Evolutionary conservation across 1,140 invertebrate species (phyloP), one percentile per base, ranked within the genome.

Genomic region (Drusus annulatus): DNA sequence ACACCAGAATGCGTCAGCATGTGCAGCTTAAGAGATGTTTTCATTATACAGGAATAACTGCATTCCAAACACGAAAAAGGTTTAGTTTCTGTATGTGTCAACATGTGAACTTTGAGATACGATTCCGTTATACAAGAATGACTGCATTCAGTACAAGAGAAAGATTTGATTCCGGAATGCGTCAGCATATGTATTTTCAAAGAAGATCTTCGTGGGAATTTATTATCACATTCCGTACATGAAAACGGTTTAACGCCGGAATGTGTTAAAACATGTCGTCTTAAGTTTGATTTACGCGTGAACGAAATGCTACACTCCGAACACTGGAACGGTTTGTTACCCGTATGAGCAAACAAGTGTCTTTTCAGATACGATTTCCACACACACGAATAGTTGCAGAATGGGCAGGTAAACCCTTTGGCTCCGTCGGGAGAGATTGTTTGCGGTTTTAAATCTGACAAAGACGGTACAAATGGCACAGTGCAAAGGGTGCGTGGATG

Each of bases 311-410:
- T 19, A 28, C 63, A 68, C 0, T 45, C 36, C 5, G 21, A 17
- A 25, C 63, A 68, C n/a, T 21, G 17, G 25, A 25, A 68, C 10
- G 63, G 63, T 68, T 68, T 68, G 6, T 68, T 28, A 1, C n/a
- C 63, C 1, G 17, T 60, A 7, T 60, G 56, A 6, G 17, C 17
- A 16, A 60, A 21, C 15, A 60, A 21, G 15, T 60, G 56, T n/a
- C 56, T 19, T 23, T 60, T 60, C 7, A 60, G 23, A 7, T 60
- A 21, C 17, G 56, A 21, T 7, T 60, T 60, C 23, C 17, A 60
- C 13, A 7, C 17, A 2, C 56, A 21, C 0, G 56, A 19, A 7
- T 60, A 60, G 6, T 5, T 19, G 19, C 56, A 60, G 2, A 19
- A 23, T 60, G 17, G 17, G 2, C 56, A 60, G 17, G 56, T 8